phyloP scores from a whole-genome alignment of 2,113 vertebrate genomes.

The Oryzias curvinotus region DNA sequence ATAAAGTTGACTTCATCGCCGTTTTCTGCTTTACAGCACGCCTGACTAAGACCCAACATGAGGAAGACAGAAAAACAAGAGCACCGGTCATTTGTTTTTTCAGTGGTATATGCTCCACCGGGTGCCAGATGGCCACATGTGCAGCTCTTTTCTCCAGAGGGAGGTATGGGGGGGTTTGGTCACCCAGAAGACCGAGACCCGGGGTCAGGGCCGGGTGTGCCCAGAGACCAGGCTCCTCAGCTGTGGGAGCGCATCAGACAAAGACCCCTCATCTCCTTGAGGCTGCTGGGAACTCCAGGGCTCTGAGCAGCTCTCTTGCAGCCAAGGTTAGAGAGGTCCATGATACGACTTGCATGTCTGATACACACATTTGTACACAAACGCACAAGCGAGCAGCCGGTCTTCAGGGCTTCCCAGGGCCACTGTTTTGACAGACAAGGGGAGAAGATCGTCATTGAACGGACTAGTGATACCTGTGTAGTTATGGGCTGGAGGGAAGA shows the following conservation, averaged over 20 bases:
- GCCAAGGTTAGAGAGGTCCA: constrained; percentile 71
- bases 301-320: constrained; percentile 70
- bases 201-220: constrained; percentile 59
- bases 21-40: too few species aligned
- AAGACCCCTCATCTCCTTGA: constrained; percentile 64
- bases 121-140: constrained; percentile 76
- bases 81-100: constrained; percentile 21
- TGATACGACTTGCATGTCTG: constrained; percentile 46
- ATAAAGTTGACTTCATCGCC: too few species aligned
- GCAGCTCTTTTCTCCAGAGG: constrained; percentile 49
- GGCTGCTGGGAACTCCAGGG: constrained; percentile 58
- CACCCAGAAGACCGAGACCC: constrained; percentile 60
- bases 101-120: constrained; percentile 38
- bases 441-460: constrained; percentile 77
- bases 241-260: constrained; percentile 62
- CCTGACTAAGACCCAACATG: neutral
- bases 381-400: constrained; percentile 68
- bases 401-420: constrained; percentile 73
- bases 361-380: constrained; percentile 21
- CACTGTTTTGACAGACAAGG: constrained; percentile 77
- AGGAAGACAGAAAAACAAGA: constrained; percentile 17
- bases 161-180: constrained; percentile 33
- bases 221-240: constrained; percentile 71
- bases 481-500: constrained; percentile 66
- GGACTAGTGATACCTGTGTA: constrained; percentile 75